These are phyloP conservation scores for Oxyura jamaicensis DNA, from an alignment of 2,113 vertebrate species.

Conservation along the genomic window DNA sequence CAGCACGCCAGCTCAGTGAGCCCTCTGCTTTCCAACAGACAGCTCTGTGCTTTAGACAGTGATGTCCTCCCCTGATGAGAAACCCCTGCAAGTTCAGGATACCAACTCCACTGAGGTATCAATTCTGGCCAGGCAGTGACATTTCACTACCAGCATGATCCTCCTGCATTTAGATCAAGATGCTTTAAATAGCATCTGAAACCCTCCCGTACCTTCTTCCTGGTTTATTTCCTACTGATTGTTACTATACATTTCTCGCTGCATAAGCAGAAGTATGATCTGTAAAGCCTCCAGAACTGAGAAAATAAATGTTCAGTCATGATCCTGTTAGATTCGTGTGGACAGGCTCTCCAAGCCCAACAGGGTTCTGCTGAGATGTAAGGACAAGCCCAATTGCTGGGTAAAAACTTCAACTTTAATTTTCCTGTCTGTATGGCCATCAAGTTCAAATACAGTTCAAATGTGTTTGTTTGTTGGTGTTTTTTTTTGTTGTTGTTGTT, in stretches of 20 bases:
- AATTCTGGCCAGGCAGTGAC: conserved; percentile 38
- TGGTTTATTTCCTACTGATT: background rate
- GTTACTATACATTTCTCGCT: background rate
- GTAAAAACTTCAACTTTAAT: background rate
- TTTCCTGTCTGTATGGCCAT: background rate
- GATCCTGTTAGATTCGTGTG: background rate
- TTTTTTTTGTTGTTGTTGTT: background rate
- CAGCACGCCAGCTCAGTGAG: background rate
- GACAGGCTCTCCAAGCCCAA: background rate
- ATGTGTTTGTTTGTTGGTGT: background rate
- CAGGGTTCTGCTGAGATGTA: background rate
- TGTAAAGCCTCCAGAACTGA: background rate
- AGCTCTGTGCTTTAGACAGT: background rate
- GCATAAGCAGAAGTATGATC: background rate
- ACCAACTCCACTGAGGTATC: background rate
- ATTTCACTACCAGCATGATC: conserved; percentile 55
- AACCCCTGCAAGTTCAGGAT: conserved; percentile 39
- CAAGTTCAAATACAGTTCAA: background rate
- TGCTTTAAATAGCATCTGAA: conserved; percentile 54
- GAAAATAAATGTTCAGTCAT: background rate
- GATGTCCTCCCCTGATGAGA: conserved; percentile 8
- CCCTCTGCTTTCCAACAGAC: background rate
- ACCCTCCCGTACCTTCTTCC: background rate
- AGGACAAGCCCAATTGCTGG: background rate
- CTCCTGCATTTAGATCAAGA: conserved; percentile 22